A percentile compares a stretch with the other conserved stretches of the same genome.
Conservation (phyloP, 2,113 vertebrate species). For the Myanophis thanlyinensis region DNA sequence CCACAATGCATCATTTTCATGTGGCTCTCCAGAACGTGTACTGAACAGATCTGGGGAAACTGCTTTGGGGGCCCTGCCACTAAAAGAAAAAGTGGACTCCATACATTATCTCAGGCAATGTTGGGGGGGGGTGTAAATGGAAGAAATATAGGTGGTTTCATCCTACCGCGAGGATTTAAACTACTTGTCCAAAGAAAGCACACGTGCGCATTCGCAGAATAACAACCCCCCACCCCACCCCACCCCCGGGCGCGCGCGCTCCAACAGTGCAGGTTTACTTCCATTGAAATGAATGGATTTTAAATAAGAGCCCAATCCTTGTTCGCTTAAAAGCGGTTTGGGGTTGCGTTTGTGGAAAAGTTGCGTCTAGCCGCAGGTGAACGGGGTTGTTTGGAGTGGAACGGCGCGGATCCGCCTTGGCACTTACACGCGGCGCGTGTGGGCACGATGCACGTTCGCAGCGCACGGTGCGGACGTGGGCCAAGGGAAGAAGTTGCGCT, state of each 20-base stretch:
- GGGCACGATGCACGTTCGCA: background rate
- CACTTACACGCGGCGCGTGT: background rate
- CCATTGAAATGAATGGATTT: background rate
- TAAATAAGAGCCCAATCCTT: background rate
- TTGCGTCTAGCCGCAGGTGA: background rate
- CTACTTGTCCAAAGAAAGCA: background rate
- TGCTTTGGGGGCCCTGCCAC: background rate
- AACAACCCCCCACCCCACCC: background rate
- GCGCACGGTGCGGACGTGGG: background rate
- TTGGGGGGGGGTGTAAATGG: background rate
- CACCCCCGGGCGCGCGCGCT: background rate
- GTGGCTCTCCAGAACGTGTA: background rate
- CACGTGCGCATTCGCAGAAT: background rate
- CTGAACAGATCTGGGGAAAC: background rate
- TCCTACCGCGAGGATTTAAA: background rate
- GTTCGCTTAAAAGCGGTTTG: background rate
- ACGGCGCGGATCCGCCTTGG: background rate
- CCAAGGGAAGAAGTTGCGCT: background rate
- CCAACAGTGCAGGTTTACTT: too few species aligned
- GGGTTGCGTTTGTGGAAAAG: background rate
- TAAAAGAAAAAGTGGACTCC: too few species aligned
- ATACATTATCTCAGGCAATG: too few species aligned
- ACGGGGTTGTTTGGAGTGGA: background rate
- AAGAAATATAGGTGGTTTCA: background rate
- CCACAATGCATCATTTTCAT: background rate